Base-by-base conservation (phyloP, 2,113 vertebrate genomes). In the Cariama cristata region DNA sequence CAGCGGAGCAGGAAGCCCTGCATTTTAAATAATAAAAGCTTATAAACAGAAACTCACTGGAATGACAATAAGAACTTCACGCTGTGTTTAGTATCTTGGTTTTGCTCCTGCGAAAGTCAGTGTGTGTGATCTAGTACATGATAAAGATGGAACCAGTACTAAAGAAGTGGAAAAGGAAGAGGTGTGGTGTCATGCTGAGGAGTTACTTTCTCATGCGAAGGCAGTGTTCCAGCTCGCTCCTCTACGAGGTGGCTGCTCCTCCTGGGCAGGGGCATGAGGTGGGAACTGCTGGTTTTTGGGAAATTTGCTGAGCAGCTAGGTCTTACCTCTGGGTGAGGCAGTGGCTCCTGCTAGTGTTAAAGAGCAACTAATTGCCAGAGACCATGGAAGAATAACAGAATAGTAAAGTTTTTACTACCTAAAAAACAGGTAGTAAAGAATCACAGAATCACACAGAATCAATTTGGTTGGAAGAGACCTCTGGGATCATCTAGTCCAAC, bases 131-230 rank as follows among this genome's bases (percentile, higher is more conserved):
- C 40, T 47, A 35, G 52, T 63, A 22, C 3, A 3, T 26, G 6
- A 23, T 69, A 49, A 69, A 81, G 45, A 35, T 87, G 30, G 50
- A 81, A 74, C 18, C 30, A 44, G 15, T 44, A 45, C 23, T 1
- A 0, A 42, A 55, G 66, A 86, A 38, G 7, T 22, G 28, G 63
- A n/a, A 64, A 69, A 72, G 32, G 33, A 75, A 50, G n/a, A 77
- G 16, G 1, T 81, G 33, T 28, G 14, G 14, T 63, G 19, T 55
- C n/a, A 19, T 1, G 0, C 7, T 28, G 12, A 67, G 38, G 35
- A 53, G 19, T 20, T 45, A 9, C 10, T 64, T 83, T 72, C 16
- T 85, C 10, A 7, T 11, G 20, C 33, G 80, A 71, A 86, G 21
- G 14, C 35, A 26, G 0, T 21, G 30, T 62, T 69, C 20, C 22